phyloP scores from a whole-genome alignment of 37 sponge, comb jelly and placozoan genomes.

The Beroe ovata region DNA sequence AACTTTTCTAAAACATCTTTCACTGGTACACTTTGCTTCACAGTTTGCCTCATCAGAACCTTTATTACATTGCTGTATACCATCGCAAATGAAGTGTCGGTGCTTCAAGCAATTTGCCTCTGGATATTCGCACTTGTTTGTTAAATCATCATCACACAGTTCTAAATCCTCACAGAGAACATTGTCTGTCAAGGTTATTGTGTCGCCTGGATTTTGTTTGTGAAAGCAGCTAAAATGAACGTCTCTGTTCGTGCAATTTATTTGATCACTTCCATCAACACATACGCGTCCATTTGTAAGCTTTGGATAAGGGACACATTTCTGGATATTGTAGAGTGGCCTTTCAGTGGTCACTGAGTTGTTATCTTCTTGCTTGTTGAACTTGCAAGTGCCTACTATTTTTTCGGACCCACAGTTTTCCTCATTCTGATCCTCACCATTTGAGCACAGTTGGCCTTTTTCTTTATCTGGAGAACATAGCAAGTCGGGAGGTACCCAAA shows the following conservation, averaged over 20 bases:
- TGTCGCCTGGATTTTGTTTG: background rate
- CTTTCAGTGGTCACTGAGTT: background rate
- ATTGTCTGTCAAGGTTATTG: background rate
- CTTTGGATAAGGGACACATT: background rate
- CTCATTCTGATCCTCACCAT: background rate
- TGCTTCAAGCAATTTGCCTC: background rate
- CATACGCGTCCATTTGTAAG: background rate
- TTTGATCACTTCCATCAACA: conserved; percentile 26
- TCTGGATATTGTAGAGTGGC: background rate
- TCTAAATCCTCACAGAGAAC: background rate
- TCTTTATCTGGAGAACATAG: background rate
- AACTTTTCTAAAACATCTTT: background rate
- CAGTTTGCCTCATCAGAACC: conserved; percentile 18
- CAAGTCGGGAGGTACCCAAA: background rate
- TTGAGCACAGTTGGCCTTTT: background rate
- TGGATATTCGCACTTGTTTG: conserved; percentile 53
- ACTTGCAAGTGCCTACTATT: background rate
- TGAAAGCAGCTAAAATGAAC: background rate
- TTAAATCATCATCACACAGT: conserved; percentile 7
- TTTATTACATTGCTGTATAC: background rate
- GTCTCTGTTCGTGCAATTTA: conserved; percentile 36
- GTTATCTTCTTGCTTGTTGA: background rate
- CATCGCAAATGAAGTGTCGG: conserved; percentile 35
- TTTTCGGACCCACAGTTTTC: background rate
- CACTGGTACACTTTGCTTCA: background rate